Base-by-base conservation (phyloP, 2,888 invertebrate species). In the Perizoma flavofasciatum region DNA sequence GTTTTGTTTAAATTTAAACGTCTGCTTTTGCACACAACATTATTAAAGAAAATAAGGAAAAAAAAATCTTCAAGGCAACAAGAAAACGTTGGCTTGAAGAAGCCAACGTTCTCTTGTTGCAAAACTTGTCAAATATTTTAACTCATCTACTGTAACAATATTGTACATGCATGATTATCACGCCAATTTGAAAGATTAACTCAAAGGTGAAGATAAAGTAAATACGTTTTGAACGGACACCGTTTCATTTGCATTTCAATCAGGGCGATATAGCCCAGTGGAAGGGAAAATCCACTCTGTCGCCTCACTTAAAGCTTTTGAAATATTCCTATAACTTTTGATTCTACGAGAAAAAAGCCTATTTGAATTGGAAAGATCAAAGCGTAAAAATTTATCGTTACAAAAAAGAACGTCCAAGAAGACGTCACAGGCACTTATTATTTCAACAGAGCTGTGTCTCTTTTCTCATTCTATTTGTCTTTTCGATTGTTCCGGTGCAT, bases 401-500 rank as follows among this genome's bases (percentile, higher is more conserved):
- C 85, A 89, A 88, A 89, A 80, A 75, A 85, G 81, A 82, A 83
- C 82, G 85, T 83, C 88, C 84, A 88, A 91, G 89, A 90, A 88
- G 88, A 87, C 90, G 87, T 61, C 57, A 83, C 84, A 86, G 83
- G 81, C 85, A 89, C 89, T 92, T 92, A 91, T 91, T 91, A 91
- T 90, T 91, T 90, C 82, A 88, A 86, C 86, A 84, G 85, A 85
- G 83, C 82, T 85, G 81, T 88, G 87, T 85, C 89, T 88, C 87
- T 82, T 86, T 87, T 81, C 84, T 86, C 84, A 77, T 88, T 91
- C 86, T 92, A 88, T 92, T 92, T 92, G 92, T 91, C 91, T 91
- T 90, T 90, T 87, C 89, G 89, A 90, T 89, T 90, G 91, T 91
- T 90, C 91, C 89, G 89, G 89, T 90, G 92, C 90, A 92, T 91